These are phyloP conservation scores for Conus canariensis DNA, from an alignment of 2,888 invertebrate species.

Conservation along the genomic window DNA sequence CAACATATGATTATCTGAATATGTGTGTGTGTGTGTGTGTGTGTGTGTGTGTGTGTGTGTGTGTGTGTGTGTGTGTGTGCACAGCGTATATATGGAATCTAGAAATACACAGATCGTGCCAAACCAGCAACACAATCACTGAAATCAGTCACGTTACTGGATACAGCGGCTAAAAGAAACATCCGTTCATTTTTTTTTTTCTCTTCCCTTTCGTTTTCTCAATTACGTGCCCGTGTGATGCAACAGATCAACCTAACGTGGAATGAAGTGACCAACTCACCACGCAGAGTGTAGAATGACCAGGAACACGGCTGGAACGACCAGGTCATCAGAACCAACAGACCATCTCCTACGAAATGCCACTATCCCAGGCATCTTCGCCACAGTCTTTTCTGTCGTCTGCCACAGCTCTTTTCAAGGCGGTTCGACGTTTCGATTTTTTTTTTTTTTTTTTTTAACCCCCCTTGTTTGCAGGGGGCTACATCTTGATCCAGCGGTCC, in stretches of 20 bases:
- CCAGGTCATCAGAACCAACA: slow-evolving; percentile 92
- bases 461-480: not conserved
- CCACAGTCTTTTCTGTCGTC: slow-evolving; percentile 26
- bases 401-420: slow-evolving; percentile 13
- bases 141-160: too few relatives aligned
- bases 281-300: slow-evolving; percentile 88
- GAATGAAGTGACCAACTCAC: slow-evolving; percentile 81
- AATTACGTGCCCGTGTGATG: not conserved
- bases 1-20: too few relatives aligned
- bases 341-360: slow-evolving; percentile 92
- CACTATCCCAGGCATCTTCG: slow-evolving; percentile 89
- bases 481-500: not conserved
- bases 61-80: too few relatives aligned
- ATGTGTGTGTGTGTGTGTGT: too few relatives aligned
- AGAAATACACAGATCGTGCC: too few relatives aligned
- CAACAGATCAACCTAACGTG: not conserved
- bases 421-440: not conserved
- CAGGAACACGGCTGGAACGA: slow-evolving; percentile 89
- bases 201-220: too few relatives aligned
- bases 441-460: too few relatives aligned
- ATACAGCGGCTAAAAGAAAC: too few relatives aligned
- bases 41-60: too few relatives aligned
- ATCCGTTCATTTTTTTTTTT: too few relatives aligned
- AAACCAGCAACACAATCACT: too few relatives aligned
- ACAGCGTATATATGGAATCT: too few relatives aligned